phyloP scores from a whole-genome alignment of 2,888 invertebrate genomes.

The Epistrophe grossulariae region DNA sequence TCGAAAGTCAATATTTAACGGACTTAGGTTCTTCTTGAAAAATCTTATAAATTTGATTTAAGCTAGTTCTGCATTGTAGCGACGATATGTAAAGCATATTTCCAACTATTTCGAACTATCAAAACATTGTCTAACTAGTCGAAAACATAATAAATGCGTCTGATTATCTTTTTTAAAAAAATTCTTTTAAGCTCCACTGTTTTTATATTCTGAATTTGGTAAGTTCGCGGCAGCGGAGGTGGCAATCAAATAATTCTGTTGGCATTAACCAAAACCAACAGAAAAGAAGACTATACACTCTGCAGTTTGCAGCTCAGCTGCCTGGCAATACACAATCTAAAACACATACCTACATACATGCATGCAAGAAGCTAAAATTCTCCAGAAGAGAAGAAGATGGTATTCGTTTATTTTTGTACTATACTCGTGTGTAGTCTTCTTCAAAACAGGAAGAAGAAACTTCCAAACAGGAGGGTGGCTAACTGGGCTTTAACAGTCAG shows the following conservation, averaged over 20 bases:
- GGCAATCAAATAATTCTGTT: constrained; percentile 62
- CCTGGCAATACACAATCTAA: neutral
- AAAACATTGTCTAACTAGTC: too few species aligned
- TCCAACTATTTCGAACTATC: too few species aligned
- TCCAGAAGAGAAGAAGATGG: constrained; percentile 23
- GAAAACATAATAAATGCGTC: too few species aligned
- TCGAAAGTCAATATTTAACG: too few species aligned
- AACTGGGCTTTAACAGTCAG: constrained; percentile 44
- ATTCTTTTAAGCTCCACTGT: constrained; percentile 11
- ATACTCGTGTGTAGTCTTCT: constrained; percentile 5
- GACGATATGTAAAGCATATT: too few species aligned
- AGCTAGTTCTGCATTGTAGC: too few species aligned
- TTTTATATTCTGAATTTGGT: constrained; percentile 28
- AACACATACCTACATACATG: neutral
- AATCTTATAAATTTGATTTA: too few species aligned
- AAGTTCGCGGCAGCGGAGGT: constrained; percentile 11
- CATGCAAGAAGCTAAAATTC: constrained; percentile 12
- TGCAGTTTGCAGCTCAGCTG: neutral
- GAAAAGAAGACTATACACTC: constrained; percentile 3
- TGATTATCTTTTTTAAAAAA: too few species aligned
- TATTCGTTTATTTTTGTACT: constrained; percentile 31
- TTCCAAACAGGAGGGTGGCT: constrained; percentile 32
- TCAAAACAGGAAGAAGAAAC: constrained; percentile 62
- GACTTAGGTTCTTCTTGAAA: too few species aligned
- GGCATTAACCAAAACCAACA: constrained; percentile 29